Conservation (phyloP, 2,113 vertebrate genomes). For the Aspiorhynchus laticeps region DNA sequence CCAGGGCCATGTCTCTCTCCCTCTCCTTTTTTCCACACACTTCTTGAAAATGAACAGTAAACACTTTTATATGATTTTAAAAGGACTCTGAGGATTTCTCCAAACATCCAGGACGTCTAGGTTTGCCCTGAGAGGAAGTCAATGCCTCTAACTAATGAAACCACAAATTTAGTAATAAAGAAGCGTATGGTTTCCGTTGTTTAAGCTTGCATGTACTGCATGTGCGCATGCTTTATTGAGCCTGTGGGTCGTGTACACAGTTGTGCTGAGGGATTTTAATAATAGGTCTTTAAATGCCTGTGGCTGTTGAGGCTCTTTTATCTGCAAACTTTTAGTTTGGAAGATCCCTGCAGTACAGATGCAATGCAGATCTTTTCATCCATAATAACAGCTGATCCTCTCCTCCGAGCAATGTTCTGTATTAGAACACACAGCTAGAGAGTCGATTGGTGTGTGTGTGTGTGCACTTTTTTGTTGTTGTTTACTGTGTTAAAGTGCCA, state of each 20-base stretch:
- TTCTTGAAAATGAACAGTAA: slow-evolving; percentile 39
- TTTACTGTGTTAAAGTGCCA: slow-evolving; percentile 17
- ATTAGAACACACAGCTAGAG: background rate
- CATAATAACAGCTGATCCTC: slow-evolving; percentile 58
- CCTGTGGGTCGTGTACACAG: slow-evolving; percentile 63
- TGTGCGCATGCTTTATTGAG: slow-evolving; percentile 38
- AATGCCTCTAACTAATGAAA: background rate
- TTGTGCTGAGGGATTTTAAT: slow-evolving; percentile 65
- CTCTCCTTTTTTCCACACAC: slow-evolving; percentile 11
- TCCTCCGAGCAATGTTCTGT: slow-evolving; percentile 50
- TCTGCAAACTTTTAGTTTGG: slow-evolving; percentile 47
- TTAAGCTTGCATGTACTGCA: background rate
- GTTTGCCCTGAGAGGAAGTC: background rate
- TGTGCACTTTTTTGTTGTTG: slow-evolving; percentile 25
- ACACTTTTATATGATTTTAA: slow-evolving; percentile 31
- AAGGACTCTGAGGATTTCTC: slow-evolving; percentile 32
- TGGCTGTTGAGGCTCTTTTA: slow-evolving; percentile 60
- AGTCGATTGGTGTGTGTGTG: slow-evolving; percentile 47
- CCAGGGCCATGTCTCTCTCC: slow-evolving; percentile 28
- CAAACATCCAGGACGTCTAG: background rate
- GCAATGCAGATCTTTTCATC: slow-evolving; percentile 52
- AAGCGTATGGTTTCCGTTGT: background rate
- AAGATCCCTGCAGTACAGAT: slow-evolving; percentile 46
- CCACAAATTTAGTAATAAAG: background rate
- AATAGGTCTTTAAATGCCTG: slow-evolving; percentile 66